These are phyloP conservation scores for Drosophila navojoa DNA, from an alignment of 1,140 invertebrate species.

Conservation along the genomic window DNA sequence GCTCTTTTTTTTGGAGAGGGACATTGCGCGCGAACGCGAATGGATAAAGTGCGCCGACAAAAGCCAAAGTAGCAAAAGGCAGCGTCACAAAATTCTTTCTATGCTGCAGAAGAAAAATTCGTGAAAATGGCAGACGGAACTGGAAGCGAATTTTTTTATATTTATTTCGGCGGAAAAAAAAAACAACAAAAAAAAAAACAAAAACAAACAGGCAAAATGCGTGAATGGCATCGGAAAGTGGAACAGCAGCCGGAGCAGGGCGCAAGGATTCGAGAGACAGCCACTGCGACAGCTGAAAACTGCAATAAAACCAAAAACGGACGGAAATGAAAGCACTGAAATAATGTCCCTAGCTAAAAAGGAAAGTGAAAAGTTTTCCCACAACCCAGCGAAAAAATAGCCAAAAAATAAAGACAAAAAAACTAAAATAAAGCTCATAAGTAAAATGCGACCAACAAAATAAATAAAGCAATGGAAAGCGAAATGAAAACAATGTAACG, in stretches of 20 bases:
- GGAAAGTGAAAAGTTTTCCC: conserved; percentile 65
- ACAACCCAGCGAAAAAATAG: conserved; percentile 1
- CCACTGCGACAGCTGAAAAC: conserved; percentile 49
- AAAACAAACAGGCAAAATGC: conserved; percentile 29
- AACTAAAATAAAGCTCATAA: conserved; percentile 33
- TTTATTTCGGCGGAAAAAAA: conserved; percentile 59
- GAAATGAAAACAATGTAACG: conserved; percentile 28
- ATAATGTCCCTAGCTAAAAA: conserved; percentile 71
- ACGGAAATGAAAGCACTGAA: conserved; percentile 78
- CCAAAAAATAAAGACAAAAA: conserved; percentile 15
- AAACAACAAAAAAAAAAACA: conserved; percentile 4
- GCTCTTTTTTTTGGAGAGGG: conserved; percentile 1
- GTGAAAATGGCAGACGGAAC: conserved; percentile 73
- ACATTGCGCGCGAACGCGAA: conserved; percentile 46
- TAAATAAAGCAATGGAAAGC: conserved; percentile 10
- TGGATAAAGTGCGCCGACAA: conserved; percentile 63
- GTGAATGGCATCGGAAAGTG: conserved; percentile 24
- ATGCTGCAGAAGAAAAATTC: conserved; percentile 47
- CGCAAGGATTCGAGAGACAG: conserved; percentile 12
- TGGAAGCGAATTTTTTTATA: conserved; percentile 72
- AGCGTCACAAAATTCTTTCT: conserved; percentile 34
- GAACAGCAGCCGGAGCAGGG: conserved; percentile 1
- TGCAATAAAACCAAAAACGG: conserved; percentile 73
- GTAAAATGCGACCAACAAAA: conserved; percentile 30
- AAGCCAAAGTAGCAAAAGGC: conserved; percentile 53